Base-by-base conservation (phyloP, 2,888 invertebrate genomes). In the Himalopsyche japonica region DNA sequence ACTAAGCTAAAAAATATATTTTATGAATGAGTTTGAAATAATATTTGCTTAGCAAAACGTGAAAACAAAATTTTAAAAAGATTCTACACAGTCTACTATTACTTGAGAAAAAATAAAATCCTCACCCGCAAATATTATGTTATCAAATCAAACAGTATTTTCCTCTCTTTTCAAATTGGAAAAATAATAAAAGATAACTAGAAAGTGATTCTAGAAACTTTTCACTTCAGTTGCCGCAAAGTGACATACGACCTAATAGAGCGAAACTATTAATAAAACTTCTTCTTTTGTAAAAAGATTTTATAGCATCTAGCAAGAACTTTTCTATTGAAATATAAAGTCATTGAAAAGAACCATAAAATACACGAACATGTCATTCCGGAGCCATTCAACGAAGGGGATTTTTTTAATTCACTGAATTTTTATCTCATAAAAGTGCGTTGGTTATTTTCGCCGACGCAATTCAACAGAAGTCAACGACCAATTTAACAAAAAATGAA, bases 301-400 rank as follows among this genome's bases (percentile, higher is more conserved):
- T 82, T 82, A 84, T 84, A 57, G 84, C 78, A 81, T 84, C 82
- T 82, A 64, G 79, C 43, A 57, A 57, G n/a, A 84, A 82, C 47
- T 81, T 84, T 82, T 76, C 37, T 37, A 82, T 82, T 79, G 82
- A 81, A 84, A 81, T 47, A 15, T 57, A 24, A 57, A 57, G 57
- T 57, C 57, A 57, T 57, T 57, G 57, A 57, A 57, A 57, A 57
- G 57, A 57, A 57, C 57, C 57, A 57, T 57, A 57, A 57, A 57
- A 57, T 57, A 57, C 57, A 57, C 20, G 57, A 57, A 57, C 57
- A 57, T 57, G 57, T 20, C 57, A 57, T 57, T 57, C 57, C 7
- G 8, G n/a, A 57, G 20, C 57, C 57, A 57, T 49, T 49, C 49
- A 49, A 20, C n/a, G 57, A 24, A 57, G 57, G 57, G 57, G 20